These are phyloP conservation scores for Mastacembelus armatus DNA, from an alignment of 2,797 vertebrate species.

Conservation along the genomic window DNA sequence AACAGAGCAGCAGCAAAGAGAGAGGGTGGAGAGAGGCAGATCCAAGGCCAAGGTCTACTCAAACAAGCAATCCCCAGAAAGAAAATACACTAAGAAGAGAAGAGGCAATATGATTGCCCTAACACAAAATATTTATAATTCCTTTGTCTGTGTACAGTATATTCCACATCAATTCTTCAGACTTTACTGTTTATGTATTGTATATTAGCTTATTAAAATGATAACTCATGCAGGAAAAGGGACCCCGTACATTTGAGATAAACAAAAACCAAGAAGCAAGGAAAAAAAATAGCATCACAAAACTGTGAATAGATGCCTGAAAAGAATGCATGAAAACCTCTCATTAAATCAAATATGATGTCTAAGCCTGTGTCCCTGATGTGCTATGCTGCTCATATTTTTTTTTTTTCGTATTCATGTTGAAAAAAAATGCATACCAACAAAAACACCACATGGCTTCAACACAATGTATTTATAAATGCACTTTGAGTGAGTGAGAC, in stretches of 20 bases:
- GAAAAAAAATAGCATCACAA: conserved; percentile 10
- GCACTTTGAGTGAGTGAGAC: conserved; percentile 31
- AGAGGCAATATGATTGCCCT: conserved; percentile 22
- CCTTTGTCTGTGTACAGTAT: conserved; percentile 17
- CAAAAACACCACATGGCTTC: conserved; percentile 41
- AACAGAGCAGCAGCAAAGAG: conserved; percentile 63
- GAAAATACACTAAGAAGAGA: conserved; percentile 33
- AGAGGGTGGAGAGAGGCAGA: conserved; percentile 47
- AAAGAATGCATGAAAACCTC: conserved; percentile 15
- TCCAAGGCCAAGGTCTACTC: conserved; percentile 57
- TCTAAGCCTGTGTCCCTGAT: conserved; percentile 7
- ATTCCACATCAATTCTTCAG: conserved; percentile 25
- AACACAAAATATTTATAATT: conserved; percentile 45
- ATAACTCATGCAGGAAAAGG: conserved; percentile 1
- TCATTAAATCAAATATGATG: conserved; percentile 27
- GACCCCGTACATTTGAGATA: background rate
- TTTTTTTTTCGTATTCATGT: conserved; percentile 13
- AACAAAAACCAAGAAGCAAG: background rate
- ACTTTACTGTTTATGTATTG: conserved; percentile 26
- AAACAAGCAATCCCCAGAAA: conserved; percentile 56
- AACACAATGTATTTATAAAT: conserved; percentile 58
- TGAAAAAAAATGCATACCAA: conserved; percentile 24
- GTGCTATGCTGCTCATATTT: conserved; percentile 3
- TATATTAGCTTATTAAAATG: conserved; percentile 26
- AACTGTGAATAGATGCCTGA: conserved; percentile 8